Conservation (phyloP, 2,113 vertebrate species). For the Dunckerocampus dactyliophorus region DNA sequence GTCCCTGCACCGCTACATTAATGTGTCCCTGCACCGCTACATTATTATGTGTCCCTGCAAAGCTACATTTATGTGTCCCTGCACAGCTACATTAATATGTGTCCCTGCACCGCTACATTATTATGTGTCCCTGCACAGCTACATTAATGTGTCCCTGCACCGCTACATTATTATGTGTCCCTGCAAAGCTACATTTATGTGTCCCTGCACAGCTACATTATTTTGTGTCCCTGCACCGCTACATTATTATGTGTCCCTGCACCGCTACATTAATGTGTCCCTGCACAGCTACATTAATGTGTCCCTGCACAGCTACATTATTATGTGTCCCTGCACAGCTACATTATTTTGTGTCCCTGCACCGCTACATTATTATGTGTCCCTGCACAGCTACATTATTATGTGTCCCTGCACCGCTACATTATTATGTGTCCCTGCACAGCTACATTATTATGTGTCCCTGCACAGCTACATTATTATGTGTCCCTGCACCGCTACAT, state of each 20-base stretch:
- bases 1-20: too few relatives aligned
- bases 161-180: neutral
- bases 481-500: too few relatives aligned
- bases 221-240: neutral
- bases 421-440: neutral
- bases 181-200: neutral
- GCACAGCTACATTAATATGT: neutral
- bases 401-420: too few relatives aligned
- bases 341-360: neutral
- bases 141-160: neutral
- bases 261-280: slow-evolving; percentile 1
- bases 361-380: neutral
- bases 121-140: neutral
- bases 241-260: neutral
- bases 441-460: too few relatives aligned
- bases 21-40: neutral
- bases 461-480: too few relatives aligned
- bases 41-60: neutral
- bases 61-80: too few relatives aligned
- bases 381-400: neutral
- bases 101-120: neutral
- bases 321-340: neutral
- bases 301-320: neutral
- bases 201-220: neutral
- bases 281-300: neutral